Percentiles rank a stretch among this genome's conserved stretches.
These are phyloP conservation scores for Clamator glandarius DNA, from an alignment of 2,797 vertebrate species.

Conservation along the genomic window DNA sequence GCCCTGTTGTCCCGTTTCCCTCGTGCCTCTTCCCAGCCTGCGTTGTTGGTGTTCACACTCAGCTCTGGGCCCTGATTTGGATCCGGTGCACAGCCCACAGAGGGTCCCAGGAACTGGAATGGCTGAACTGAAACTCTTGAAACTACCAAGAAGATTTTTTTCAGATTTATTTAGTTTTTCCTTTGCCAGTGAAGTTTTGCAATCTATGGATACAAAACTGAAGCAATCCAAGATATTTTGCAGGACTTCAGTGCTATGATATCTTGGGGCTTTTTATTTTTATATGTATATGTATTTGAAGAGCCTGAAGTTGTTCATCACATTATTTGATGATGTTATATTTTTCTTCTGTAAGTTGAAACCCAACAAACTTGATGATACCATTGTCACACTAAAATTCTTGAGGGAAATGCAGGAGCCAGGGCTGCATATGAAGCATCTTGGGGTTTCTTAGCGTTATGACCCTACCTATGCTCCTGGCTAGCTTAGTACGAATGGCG, in stretches of 20 bases:
- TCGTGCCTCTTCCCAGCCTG: neutral
- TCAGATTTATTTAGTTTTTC: neutral
- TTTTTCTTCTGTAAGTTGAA: neutral
- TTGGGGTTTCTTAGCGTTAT: neutral
- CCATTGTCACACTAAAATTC: neutral
- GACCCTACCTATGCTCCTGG: neutral
- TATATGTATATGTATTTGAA: neutral
- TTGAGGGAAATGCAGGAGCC: neutral
- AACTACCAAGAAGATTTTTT: neutral
- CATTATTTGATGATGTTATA: neutral
- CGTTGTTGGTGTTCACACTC: accelerated
- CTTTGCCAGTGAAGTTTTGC: neutral
- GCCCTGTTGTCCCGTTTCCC: neutral
- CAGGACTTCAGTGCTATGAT: neutral
- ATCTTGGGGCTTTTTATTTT: neutral
- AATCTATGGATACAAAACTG: neutral
- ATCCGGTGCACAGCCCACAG: neutral
- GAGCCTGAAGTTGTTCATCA: neutral
- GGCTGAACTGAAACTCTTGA: neutral
- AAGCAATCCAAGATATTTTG: neutral
- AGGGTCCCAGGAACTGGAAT: neutral
- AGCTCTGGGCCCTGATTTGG: neutral
- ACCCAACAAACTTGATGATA: neutral
- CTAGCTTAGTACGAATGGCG: neutral
- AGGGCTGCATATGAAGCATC: neutral